Evolutionary conservation across 2,888 invertebrate species (phyloP).

Genomic region (Trichopoda pennipes): DNA sequence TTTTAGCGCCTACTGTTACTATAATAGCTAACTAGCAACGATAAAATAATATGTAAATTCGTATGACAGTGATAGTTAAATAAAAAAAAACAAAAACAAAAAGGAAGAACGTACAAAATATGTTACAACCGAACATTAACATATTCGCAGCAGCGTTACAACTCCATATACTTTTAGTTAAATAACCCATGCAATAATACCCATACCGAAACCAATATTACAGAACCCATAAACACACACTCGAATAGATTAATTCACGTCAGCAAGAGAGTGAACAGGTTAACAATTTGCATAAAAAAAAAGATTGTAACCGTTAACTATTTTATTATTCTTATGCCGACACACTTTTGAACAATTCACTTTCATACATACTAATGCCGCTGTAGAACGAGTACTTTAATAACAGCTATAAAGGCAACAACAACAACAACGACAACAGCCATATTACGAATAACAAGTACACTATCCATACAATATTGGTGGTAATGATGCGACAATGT

Average conservation of each 20-base stretch:
- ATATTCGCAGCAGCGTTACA: slow-evolving; percentile 29
- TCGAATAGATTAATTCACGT: not conserved
- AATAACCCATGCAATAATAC: slow-evolving; percentile 28
- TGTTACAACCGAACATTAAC: slow-evolving; percentile 45
- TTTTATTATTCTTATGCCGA: slow-evolving; percentile 1
- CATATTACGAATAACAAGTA: not conserved
- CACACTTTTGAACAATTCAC: slow-evolving; percentile 25
- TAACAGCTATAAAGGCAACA: not conserved
- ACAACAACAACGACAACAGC: not conserved
- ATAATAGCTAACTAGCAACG: not conserved
- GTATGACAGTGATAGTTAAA: slow-evolving; percentile 47
- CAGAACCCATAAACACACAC: not conserved
- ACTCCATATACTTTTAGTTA: not conserved
- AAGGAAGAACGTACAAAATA: slow-evolving; percentile 34
- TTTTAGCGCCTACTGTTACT: not conserved
- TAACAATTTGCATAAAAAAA: slow-evolving; percentile 48
- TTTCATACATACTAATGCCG: not conserved
- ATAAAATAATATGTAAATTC: slow-evolving; percentile 29
- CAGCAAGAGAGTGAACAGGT: slow-evolving; percentile 18
- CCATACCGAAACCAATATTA: slow-evolving; percentile 6
- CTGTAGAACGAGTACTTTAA: not conserved
- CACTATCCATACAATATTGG: slow-evolving; percentile 14
- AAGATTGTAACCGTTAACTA: slow-evolving; percentile 40
- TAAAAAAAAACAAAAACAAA: slow-evolving; percentile 7
- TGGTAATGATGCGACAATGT: slow-evolving; percentile 51